Base-by-base conservation (phyloP, 2,113 vertebrate genomes). In the Mormyrus iriodes region DNA sequence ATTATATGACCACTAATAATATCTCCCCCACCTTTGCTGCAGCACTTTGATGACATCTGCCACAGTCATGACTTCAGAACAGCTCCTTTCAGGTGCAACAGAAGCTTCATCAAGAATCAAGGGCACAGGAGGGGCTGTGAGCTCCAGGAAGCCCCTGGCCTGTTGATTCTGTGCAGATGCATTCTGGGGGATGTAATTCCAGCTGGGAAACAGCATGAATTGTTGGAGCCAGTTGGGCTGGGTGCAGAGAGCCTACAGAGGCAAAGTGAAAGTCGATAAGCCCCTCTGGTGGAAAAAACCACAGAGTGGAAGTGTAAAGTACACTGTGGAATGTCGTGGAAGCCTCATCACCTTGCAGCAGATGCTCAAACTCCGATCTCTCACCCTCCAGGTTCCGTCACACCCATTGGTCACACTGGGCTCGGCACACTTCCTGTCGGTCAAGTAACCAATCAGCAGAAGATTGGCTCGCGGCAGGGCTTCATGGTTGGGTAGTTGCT, bases 161-260 rank as follows among this genome's bases (percentile, higher is more conserved):
- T 39, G 52, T 46, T 52, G 85, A 10, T 89, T 91, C 44, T 49
- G 89, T 39, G 89, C 93, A 0, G 46, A 15, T 89, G 93, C 90
- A 94, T 90, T 35, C 2, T 94, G 94, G 90, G 96, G 96, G 91
- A 97, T 95, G 76, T 96, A 98, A 82, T 96, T 96, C 97, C 97
- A 98, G 87, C 95, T 93, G 13, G 95, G 96, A 48, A 98, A 95
- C 51, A 98, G 92, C 89, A 97, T 91, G 0, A 96, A 92, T 0
- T 86, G 90, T 9, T 93, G 76, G 31, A 96, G 87, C 96, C 97
- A 97, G 10, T 91, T 89, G 35, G 94, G 94, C 65, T 95, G 95
- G 5, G 95, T 94, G 89, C 92, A 93, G 87, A 96, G 88, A 42
- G 95, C 88, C 97, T 97, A 91, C 15, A 73, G 90, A 90, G 90